Evolutionary conservation across 2,888 invertebrate species (phyloP), one percentile per base, ranked within the genome.

Genomic region (Apodemia zela): DNA sequence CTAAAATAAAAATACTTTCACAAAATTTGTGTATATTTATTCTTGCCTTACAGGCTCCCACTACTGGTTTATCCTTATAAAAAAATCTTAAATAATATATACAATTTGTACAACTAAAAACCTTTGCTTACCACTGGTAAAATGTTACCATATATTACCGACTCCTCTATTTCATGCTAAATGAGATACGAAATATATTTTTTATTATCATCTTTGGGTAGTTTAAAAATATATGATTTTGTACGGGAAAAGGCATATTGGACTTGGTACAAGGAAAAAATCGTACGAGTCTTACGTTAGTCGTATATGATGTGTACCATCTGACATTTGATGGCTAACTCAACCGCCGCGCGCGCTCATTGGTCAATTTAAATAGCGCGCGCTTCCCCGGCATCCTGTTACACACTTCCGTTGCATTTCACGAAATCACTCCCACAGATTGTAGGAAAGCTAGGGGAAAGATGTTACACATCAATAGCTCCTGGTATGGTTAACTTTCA

Each of bases 1-100:
- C 25, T 54, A 54, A 54, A 54, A 54, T 54, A 54, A 54, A 54
- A 54, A 54, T 54, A 54, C 54, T 54, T 54, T 54, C 54, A 25
- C 15, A 11, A 54, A 21, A 25, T 25, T 21, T 21, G 25, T 25
- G 54, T 54, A 54, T 25, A 51, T 21, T 21, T 21, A 18, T 25
- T 54, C 25, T 54, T 25, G 25, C 54, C 21, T 54, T 54, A 25
- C 25, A 51, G 15, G 51, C 51, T 3, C 11, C 38, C 13, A 13
- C 2, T 13, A 13, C 11, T 15, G 15, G 42, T 42, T 42, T 6
- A 5, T 42, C 15, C 25, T 25, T 51, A 51, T 4, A 51, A 51
- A 10, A 25, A 21, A 54, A 54, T 11, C 54, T 25, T 54, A 54
- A 54, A 54, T 54, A 54, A 54, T 54, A 25, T 54, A 54, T 54